Percentiles rank a stretch among this genome's conserved stretches.
Conservation (phyloP, 2,797 vertebrate genomes). For the Zalophus californianus region DNA sequence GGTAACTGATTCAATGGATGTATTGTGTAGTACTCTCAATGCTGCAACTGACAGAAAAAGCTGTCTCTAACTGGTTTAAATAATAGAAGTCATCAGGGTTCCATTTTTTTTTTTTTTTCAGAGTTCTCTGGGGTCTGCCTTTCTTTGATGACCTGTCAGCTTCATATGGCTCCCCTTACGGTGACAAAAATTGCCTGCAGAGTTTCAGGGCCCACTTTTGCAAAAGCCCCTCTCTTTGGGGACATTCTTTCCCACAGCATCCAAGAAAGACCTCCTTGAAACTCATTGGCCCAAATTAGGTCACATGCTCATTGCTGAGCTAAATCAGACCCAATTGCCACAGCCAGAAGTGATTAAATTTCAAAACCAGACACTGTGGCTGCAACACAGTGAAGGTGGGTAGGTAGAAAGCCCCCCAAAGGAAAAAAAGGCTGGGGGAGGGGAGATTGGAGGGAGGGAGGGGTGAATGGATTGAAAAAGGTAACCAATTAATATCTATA, state of each 20-base stretch:
- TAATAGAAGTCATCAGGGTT: background rate
- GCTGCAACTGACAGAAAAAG: constrained; percentile 20
- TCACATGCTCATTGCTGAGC: background rate
- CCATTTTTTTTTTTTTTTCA: background rate
- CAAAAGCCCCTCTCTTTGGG: background rate
- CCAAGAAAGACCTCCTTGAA: background rate
- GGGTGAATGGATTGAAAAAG: background rate
- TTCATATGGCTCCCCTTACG: background rate
- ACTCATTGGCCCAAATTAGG: background rate
- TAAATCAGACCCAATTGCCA: background rate
- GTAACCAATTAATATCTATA: background rate
- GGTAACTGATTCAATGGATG: background rate
- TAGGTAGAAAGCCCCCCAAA: background rate
- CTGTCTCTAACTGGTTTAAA: background rate
- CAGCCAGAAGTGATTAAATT: background rate
- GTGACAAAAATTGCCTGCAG: background rate
- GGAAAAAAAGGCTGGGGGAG: background rate
- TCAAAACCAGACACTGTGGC: background rate
- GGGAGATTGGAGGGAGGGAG: background rate
- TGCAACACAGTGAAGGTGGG: background rate
- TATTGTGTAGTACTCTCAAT: background rate
- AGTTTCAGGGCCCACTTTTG: background rate
- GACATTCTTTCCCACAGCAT: background rate
- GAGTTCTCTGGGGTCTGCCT: background rate
- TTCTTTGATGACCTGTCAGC: background rate